Percentiles rank a stretch among this genome's conserved stretches.
Evolutionary conservation across 2,888 invertebrate genomes (phyloP).

Genomic region (Brassicogethes aeneus): DNA sequence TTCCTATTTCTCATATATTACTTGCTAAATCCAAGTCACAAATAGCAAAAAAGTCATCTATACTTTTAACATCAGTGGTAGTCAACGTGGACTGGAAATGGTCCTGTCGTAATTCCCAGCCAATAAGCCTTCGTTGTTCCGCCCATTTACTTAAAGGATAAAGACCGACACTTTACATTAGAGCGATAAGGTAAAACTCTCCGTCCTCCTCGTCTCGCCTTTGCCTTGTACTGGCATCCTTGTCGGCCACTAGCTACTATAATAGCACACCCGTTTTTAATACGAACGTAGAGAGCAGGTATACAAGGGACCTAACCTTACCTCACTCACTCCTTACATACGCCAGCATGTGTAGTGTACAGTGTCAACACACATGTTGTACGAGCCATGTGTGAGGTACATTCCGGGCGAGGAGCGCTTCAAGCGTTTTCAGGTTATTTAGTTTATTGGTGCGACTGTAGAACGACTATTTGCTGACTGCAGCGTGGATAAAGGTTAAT

Average conservation of each 20-base stretch:
- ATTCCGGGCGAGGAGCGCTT: constrained; percentile 20
- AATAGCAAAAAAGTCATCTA: no score
- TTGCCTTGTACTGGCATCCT: constrained; percentile 29
- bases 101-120: constrained; percentile 23
- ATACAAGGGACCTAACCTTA: constrained; percentile 35
- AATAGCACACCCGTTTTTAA: constrained; percentile 39
- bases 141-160: constrained; percentile 41
- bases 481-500: constrained; percentile 32
- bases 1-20: no score
- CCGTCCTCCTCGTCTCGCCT: not conserved
- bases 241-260: constrained; percentile 38
- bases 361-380: constrained; percentile 42
- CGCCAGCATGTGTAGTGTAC: constrained; percentile 39
- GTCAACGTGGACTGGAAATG: constrained; percentile 36
- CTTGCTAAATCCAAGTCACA: no score
- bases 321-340: constrained; percentile 36
- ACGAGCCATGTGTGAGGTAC: constrained; percentile 39
- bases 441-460: constrained; percentile 24
- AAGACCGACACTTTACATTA: constrained; percentile 37
- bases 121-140: constrained; percentile 26
- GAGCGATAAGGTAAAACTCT: constrained; percentile 31
- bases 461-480: constrained; percentile 29
- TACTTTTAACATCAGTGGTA: constrained; percentile 5
- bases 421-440: constrained; percentile 16
- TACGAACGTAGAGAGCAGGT: constrained; percentile 34